A percentile compares a stretch with the other conserved stretches of the same genome.
phyloP scores from a whole-genome alignment of 2,888 invertebrate species.

The Cephus sareptanus region DNA sequence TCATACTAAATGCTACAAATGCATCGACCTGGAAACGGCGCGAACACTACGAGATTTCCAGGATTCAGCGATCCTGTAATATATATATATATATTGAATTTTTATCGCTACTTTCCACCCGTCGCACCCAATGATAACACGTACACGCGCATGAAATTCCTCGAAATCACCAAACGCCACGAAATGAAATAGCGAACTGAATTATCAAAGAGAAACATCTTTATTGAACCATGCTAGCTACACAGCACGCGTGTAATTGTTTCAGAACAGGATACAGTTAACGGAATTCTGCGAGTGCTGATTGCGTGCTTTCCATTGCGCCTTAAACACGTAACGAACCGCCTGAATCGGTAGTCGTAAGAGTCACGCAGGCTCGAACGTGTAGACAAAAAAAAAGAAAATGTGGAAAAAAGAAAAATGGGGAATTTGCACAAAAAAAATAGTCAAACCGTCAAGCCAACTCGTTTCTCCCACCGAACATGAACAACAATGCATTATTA shows the following conservation, averaged over 20 bases:
- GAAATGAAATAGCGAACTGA: slow-evolving; percentile 6
- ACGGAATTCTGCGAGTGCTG: slow-evolving; percentile 2
- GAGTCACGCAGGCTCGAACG: too few species aligned
- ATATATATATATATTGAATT: too few species aligned
- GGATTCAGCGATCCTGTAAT: too few species aligned
- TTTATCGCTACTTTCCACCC: too few species aligned
- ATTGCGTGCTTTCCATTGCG: background rate
- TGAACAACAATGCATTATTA: background rate
- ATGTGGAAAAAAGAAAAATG: background rate
- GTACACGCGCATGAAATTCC: slow-evolving; percentile 2
- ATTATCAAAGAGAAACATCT: slow-evolving; percentile 19
- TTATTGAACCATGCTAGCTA: slow-evolving; percentile 22
- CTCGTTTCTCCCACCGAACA: background rate
- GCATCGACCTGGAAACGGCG: too few species aligned
- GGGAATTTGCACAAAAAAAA: background rate
- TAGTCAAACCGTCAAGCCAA: background rate
- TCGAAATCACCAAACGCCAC: slow-evolving; percentile 15
- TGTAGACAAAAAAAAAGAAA: too few species aligned
- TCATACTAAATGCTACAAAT: too few species aligned
- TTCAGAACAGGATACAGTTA: slow-evolving; percentile 4
- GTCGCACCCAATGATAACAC: too few species aligned
- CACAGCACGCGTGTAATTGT: slow-evolving; percentile 22
- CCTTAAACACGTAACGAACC: too few species aligned
- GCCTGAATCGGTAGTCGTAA: too few species aligned
- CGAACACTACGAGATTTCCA: too few species aligned